Evolutionary conservation across 2,888 invertebrate genomes (phyloP).

Genomic region (Drosophila niveifrons): DNA sequence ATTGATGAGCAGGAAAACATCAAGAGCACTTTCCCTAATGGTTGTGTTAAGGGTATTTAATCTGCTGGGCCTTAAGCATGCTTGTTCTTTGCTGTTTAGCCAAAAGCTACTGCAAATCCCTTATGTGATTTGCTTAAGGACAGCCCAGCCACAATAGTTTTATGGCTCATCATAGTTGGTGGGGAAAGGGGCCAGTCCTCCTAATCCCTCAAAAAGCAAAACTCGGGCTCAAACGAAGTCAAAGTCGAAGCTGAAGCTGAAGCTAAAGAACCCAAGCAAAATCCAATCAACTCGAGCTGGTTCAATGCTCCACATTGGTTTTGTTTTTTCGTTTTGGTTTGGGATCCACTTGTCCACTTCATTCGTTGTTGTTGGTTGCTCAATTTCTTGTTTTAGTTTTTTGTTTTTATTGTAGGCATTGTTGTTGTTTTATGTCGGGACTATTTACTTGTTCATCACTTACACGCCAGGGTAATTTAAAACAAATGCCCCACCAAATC

Average conservation of each 20-base stretch:
- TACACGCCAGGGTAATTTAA: slow-evolving; percentile 81
- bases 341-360: slow-evolving; percentile 24
- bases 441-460: slow-evolving; percentile 77
- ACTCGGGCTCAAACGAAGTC: background rate
- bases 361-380: slow-evolving; percentile 51
- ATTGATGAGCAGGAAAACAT: background rate
- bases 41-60: slow-evolving; percentile 18
- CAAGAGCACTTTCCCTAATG: slow-evolving; percentile 4
- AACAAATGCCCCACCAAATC: slow-evolving; percentile 81
- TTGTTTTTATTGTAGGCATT: slow-evolving; percentile 26
- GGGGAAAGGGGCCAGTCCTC: slow-evolving; percentile 24
- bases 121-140: slow-evolving; percentile 44
- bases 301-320: slow-evolving; percentile 60
- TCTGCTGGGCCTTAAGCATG: background rate
- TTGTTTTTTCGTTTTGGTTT: background rate
- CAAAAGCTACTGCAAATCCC: slow-evolving; percentile 33
- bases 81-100: background rate
- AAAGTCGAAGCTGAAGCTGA: background rate
- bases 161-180: slow-evolving; percentile 63
- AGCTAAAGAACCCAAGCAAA: slow-evolving; percentile 18
- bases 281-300: slow-evolving; percentile 63
- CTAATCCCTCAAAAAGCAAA: slow-evolving; percentile 27
- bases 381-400: slow-evolving; percentile 59
- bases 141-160: slow-evolving; percentile 65
- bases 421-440: slow-evolving; percentile 48